These are phyloP conservation scores for Coregonus suidteri DNA, from an alignment of 2,797 vertebrate species.

Conservation along the genomic window DNA sequence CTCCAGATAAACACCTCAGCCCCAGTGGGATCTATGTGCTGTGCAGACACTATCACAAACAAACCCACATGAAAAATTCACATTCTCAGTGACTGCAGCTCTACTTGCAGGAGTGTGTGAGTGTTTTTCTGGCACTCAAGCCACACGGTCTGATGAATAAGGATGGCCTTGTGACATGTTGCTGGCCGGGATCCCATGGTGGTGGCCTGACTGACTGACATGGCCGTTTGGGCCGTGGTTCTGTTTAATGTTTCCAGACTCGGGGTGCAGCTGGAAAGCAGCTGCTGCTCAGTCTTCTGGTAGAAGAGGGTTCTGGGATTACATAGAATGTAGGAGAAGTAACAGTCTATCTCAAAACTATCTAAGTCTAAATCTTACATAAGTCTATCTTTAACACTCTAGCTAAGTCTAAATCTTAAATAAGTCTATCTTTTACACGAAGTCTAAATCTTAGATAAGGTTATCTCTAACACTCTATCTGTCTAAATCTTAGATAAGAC, in stretches of 20 bases:
- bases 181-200: neutral
- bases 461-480: too few species aligned
- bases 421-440: neutral
- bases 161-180: neutral
- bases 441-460: too few species aligned
- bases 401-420: neutral
- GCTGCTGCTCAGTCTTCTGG: neutral
- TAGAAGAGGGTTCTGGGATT: too few species aligned
- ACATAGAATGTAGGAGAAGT: too few species aligned
- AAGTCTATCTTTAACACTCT: too few species aligned
- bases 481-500: too few species aligned
- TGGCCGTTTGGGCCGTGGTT: too few species aligned
- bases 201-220: neutral
- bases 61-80: neutral
- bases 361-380: too few species aligned
- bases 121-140: neutral
- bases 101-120: neutral
- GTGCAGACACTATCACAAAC: neutral
- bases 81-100: neutral
- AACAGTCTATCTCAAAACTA: too few species aligned
- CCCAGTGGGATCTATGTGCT: neutral
- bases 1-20: neutral
- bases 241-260: neutral
- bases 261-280: neutral
- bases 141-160: neutral